A percentile compares a stretch with the other conserved stretches of the same genome.
These are phyloP conservation scores for Cephalopachus bancanus DNA, from an alignment of 2,797 vertebrate genomes.

Conservation along the genomic window DNA sequence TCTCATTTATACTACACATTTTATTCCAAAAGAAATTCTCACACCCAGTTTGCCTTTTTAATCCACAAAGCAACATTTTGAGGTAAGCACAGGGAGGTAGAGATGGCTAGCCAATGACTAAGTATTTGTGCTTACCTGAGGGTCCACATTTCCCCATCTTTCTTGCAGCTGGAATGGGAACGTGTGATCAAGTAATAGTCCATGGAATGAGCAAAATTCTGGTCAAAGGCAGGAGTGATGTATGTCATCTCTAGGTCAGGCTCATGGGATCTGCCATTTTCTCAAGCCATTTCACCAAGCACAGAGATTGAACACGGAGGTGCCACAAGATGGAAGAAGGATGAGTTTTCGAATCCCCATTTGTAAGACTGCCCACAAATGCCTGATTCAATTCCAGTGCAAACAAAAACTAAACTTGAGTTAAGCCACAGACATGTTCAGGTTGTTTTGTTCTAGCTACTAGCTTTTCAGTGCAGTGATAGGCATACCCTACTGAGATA, in stretches of 20 bases:
- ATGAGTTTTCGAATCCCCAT: neutral
- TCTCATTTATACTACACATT: neutral
- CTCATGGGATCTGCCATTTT: neutral
- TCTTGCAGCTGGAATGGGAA: neutral
- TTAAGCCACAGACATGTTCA: neutral
- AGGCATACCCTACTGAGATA: neutral
- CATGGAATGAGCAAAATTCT: neutral
- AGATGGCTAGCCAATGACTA: neutral
- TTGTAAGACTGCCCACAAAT: neutral
- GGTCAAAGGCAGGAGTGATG: neutral
- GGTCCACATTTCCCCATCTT: neutral
- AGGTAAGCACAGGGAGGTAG: neutral
- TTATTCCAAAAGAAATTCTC: slow-evolving; percentile 17
- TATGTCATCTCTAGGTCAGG: neutral
- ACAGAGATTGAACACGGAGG: neutral
- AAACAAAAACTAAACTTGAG: slow-evolving; percentile 32
- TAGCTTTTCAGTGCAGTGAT: neutral
- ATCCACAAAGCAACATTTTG: slow-evolving; percentile 28
- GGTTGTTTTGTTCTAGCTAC: neutral
- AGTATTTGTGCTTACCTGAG: neutral
- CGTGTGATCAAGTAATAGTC: neutral
- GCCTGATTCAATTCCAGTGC: neutral
- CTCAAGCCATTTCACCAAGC: neutral
- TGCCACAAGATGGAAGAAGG: neutral
- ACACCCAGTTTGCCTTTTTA: slow-evolving; percentile 33